These are phyloP conservation scores for Notodonta ziczac DNA, from an alignment of 2,888 invertebrate species.

Conservation along the genomic window DNA sequence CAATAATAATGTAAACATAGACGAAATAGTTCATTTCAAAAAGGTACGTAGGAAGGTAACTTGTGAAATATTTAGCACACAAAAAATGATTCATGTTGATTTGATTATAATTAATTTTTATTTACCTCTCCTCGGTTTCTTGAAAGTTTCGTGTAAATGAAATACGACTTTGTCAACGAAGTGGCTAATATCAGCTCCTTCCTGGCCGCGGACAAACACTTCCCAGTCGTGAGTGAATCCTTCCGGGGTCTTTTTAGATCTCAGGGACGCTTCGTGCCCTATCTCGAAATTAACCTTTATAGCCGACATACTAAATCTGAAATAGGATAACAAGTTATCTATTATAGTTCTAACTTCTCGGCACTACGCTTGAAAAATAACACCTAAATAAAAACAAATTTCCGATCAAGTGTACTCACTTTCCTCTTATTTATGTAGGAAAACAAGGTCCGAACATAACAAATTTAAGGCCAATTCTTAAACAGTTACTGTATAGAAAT, in stretches of 20 bases:
- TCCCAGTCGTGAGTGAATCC: slow-evolving; percentile 99
- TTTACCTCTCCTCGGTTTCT: slow-evolving; percentile 94
- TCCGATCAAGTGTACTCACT: slow-evolving; percentile 39
- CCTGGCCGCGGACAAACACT: slow-evolving; percentile 95
- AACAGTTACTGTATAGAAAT: slow-evolving; percentile 49
- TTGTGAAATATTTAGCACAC: too few species aligned
- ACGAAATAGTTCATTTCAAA: too few species aligned
- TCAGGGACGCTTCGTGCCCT: slow-evolving; percentile 94
- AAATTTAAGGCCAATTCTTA: slow-evolving; percentile 41
- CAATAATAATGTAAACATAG: too few species aligned
- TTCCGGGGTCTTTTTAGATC: slow-evolving; percentile 92
- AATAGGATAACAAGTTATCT: slow-evolving; percentile 34
- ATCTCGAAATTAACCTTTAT: slow-evolving; percentile 93
- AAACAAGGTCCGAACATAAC: slow-evolving; percentile 40
- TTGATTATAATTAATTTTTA: slow-evolving; percentile 7
- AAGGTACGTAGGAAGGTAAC: too few species aligned
- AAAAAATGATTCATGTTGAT: too few species aligned
- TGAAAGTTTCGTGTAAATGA: slow-evolving; percentile 95
- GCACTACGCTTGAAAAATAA: slow-evolving; percentile 42
- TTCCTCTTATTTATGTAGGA: slow-evolving; percentile 33
- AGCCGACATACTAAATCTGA: slow-evolving; percentile 66
- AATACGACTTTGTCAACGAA: slow-evolving; percentile 98
- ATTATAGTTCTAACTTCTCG: slow-evolving; percentile 31
- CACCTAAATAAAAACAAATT: slow-evolving; percentile 21
- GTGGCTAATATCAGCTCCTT: slow-evolving; percentile 93